Evolutionary conservation across 2,113 vertebrate genomes (phyloP), one percentile per base, ranked within the genome.

Genomic region (Hydropotes inermis): DNA sequence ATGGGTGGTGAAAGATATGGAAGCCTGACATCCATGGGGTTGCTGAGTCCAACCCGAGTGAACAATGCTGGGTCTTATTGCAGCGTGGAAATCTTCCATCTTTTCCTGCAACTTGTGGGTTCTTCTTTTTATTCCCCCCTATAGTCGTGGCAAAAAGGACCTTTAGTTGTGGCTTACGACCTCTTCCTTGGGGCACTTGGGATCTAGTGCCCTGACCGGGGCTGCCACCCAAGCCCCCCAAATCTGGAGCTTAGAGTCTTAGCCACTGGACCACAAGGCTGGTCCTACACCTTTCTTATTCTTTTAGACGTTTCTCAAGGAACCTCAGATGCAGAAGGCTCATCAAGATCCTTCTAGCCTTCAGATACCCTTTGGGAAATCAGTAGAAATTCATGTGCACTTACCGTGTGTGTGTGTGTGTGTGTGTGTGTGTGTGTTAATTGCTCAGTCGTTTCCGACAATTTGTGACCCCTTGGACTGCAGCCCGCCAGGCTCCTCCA

Each of bases 381-480:
- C 67, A 39, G 67, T 6, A 23, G 67, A 70, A 23, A 70, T 23
- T 39, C n/a, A 23, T 23, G 67, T 11, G 10, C 67, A 23, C 67
- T 39, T 70, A 39, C 19, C n/a, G 17, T 67, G 17, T 21, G 64
- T 70, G 19, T 67, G 30, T 64, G 61, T 64, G 61, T 64, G 30
- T 61, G 28, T 61, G 28, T 61, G 52, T 54, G 52, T 52, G 52
- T 52, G 15, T 52, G 52, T 54, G 5, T 16, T 4, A 70, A 10
- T 6, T 0, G 1, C 9, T 70, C 64, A 70, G 64, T 70, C 1
- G 2, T 11, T 9, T 70, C 17, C 2, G 0, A 11, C 17, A 36
- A n/a, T 70, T 70, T 70, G 64, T 36, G 64, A 70, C n/a, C 17
- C 61, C 61, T 2, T 19, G 33, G 61, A n/a, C 33, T 19, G 33